phyloP scores from a whole-genome alignment of 2,888 invertebrate species.

The Scaptomyza reducta region DNA sequence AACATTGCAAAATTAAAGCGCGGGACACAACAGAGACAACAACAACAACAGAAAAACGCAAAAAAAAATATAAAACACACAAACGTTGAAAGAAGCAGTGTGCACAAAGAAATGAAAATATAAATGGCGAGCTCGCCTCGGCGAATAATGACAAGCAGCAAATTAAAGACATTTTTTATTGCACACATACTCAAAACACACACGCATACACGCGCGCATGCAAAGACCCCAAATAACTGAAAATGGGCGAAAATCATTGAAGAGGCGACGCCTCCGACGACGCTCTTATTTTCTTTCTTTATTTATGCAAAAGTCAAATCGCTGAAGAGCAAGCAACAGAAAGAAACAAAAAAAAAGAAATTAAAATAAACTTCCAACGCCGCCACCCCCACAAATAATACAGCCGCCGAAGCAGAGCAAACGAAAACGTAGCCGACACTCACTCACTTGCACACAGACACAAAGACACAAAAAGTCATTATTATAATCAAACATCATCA shows the following conservation, averaged over 20 bases:
- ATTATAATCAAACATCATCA: conserved; percentile 73
- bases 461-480: conserved; percentile 54
- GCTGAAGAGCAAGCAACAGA: conserved; percentile 20
- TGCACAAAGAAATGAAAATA: conserved; percentile 63
- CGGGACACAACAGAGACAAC: conserved; percentile 44
- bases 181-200: conserved; percentile 30
- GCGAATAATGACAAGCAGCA: conserved; percentile 59
- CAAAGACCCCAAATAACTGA: conserved; percentile 36
- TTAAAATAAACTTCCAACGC: conserved; percentile 30
- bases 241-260: conserved; percentile 44
- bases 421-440: conserved; percentile 46
- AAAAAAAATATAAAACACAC: conserved; percentile 12
- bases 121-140: conserved; percentile 69
- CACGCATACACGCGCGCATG: conserved; percentile 15
- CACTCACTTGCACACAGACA: conserved; percentile 18
- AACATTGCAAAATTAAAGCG: conserved; percentile 55
- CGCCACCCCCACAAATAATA: conserved; percentile 48
- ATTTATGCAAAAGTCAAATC: conserved; percentile 21
- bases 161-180: conserved; percentile 58
- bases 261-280: not conserved
- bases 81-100: conserved; percentile 50
- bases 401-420: conserved; percentile 39
- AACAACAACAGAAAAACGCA: not conserved
- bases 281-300: conserved; percentile 42
- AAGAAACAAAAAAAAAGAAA: conserved; percentile 27